Percentiles rank a stretch among this genome's conserved stretches.
Conservation (phyloP, 2,888 invertebrate species). For the Lasioglossum marginatum region DNA sequence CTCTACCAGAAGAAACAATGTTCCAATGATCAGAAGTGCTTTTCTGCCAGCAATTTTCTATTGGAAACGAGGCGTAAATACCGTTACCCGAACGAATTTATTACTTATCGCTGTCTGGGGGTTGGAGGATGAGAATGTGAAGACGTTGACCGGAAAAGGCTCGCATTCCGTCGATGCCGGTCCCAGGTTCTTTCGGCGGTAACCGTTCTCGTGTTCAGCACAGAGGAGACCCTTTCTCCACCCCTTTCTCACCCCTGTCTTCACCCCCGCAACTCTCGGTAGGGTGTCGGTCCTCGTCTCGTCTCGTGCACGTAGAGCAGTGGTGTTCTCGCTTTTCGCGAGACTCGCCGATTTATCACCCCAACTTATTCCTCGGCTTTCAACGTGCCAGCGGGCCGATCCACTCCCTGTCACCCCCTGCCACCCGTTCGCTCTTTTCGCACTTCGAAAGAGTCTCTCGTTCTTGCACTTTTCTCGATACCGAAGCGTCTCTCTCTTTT, state of each 20-base stretch:
- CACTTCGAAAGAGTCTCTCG: slow-evolving; percentile 19
- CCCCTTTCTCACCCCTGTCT: slow-evolving; percentile 12
- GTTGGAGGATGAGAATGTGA: background rate
- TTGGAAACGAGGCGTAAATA: background rate
- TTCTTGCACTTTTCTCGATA: slow-evolving; percentile 46
- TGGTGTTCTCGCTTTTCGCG: slow-evolving; percentile 64
- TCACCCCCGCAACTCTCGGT: background rate
- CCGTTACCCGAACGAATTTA: background rate
- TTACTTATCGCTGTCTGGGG: background rate
- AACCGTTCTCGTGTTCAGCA: slow-evolving; percentile 36
- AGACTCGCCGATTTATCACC: slow-evolving; percentile 73
- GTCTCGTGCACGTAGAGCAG: slow-evolving; percentile 44
- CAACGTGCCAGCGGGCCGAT: slow-evolving; percentile 48
- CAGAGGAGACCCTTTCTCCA: slow-evolving; percentile 44
- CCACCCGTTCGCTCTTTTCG: slow-evolving; percentile 10
- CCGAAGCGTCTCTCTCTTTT: background rate
- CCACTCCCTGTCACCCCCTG: slow-evolving; percentile 29
- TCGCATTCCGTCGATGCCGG: background rate
- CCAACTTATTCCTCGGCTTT: slow-evolving; percentile 71
- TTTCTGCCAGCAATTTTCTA: background rate
- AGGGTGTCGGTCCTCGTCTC: slow-evolving; percentile 17
- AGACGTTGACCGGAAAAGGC: slow-evolving; percentile 4
- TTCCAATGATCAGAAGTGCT: background rate
- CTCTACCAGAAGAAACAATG: background rate
- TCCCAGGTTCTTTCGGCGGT: background rate